phyloP scores from a whole-genome alignment of 2,113 vertebrate genomes.

The Fregata magnificens region DNA sequence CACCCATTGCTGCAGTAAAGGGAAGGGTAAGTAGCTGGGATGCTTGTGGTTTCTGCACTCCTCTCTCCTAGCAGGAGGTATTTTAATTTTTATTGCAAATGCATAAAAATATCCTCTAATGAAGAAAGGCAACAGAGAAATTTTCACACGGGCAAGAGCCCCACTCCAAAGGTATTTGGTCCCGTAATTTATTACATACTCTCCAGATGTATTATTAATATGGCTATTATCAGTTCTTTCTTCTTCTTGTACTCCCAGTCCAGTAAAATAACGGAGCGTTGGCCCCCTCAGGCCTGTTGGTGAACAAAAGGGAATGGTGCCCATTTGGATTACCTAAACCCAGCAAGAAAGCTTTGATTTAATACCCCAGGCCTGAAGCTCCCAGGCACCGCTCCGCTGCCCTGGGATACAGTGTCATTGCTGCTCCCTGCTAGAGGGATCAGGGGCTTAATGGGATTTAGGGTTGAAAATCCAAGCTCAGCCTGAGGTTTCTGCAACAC shows the following conservation, averaged over 20 bases:
- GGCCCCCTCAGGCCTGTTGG: background rate
- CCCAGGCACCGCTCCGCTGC: background rate
- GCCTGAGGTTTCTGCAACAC: constrained; percentile 5
- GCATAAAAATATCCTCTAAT: background rate
- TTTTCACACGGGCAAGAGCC: background rate
- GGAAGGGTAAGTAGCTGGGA: background rate
- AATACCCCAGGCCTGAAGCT: background rate
- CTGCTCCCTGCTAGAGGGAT: background rate
- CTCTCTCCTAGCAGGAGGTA: background rate
- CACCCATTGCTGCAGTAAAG: background rate
- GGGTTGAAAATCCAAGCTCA: constrained; percentile 46
- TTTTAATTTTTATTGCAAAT: constrained; percentile 32
- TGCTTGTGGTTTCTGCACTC: background rate
- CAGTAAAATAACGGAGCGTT: background rate
- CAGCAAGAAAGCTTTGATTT: background rate
- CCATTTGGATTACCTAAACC: constrained; percentile 17
- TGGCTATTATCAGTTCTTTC: constrained; percentile 4
- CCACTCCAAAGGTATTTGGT: background rate
- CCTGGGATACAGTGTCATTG: background rate
- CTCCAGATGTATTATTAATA: constrained; percentile 24
- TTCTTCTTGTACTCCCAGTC: background rate
- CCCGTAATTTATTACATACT: constrained; percentile 2
- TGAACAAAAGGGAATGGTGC: constrained; percentile 34
- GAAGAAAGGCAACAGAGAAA: background rate
- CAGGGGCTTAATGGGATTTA: constrained; percentile 43